Base-by-base conservation (phyloP, 2,113 vertebrate species). In the Brachypodius melanocephalos region DNA sequence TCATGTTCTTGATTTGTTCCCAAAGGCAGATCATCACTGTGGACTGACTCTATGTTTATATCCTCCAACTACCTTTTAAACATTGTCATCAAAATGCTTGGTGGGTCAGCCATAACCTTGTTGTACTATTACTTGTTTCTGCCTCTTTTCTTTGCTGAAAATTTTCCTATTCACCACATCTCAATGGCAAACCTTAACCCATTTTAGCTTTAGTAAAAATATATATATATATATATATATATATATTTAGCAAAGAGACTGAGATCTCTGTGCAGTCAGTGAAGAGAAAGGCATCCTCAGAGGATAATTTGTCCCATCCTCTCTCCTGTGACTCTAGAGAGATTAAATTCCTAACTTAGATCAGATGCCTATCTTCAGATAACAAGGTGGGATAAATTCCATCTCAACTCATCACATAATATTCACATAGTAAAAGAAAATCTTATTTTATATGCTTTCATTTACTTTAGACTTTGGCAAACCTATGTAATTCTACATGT, bases 401-500 rank as follows among this genome's bases (percentile, higher is more conserved):
- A 78, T 77, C 45, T 79, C 52, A 84, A 51, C 38, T 82, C 38
- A 89, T 42, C 55, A 45, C 3, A 0, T 71, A 80, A 71, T 65
- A 80, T 66, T 51, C 24, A 71, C 0, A 3, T 20, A 40, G 43
- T 61, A 59, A 32, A 68, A 91, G 61, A 90, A 93, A 43, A 75
- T 55, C 84, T 93, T 95, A 85, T 73, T 95, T 90, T 79, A 73
- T 89, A 75, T 66, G 55, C 49, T 76, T 40, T 42, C 26, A 5
- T 91, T 88, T 89, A 78, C 32, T 76, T 74, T 72, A 75, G 95
- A 90, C 34, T 95, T 84, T 1, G 31, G 34, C 49, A 88, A 96
- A 90, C 74, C 63, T 88, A 25, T 93, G 40, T 95, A 90, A 97
- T 97, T 97, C 95, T 71, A 77, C 31, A 94, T 8, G 29, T 80